Percentiles rank a stretch among this genome's conserved stretches.
These are phyloP conservation scores for Urocynchramus pylzowi DNA, from an alignment of 2,113 vertebrate genomes.

Conservation along the genomic window DNA sequence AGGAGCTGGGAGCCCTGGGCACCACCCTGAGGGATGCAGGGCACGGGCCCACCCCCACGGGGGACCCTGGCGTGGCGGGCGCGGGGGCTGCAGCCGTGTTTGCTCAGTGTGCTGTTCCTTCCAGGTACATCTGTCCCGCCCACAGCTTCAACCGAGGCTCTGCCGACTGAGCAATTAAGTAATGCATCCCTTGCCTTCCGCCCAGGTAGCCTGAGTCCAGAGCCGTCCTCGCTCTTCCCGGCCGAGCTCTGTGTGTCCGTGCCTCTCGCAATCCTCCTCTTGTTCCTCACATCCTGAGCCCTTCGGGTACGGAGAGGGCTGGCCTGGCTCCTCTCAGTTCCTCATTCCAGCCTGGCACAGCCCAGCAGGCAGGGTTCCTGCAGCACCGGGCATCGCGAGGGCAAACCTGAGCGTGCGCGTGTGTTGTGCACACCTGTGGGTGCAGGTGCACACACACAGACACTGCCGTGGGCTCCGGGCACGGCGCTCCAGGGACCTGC, in stretches of 20 bases:
- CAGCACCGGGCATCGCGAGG: accelerated
- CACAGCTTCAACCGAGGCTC: background rate
- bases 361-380: background rate
- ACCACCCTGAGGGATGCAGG: background rate
- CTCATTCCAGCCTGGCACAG: background rate
- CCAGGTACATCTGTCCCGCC: background rate
- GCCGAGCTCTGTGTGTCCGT: background rate
- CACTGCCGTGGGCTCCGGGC: accelerated
- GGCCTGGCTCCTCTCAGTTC: background rate
- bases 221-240: background rate
- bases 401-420: accelerated
- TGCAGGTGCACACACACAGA: accelerated
- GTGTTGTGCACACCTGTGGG: background rate
- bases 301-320: accelerated
- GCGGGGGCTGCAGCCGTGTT: background rate
- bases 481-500: background rate
- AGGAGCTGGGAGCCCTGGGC: background rate
- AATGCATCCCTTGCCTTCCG: background rate
- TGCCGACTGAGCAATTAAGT: conserved; percentile 24
- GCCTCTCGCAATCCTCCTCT: background rate
- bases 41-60: no score
- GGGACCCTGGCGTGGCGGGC: background rate
- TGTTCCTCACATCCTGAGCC: background rate
- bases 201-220: conserved; percentile 19
- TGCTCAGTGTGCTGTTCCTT: conserved; percentile 58